Base-by-base conservation (phyloP, 2,113 vertebrate species). In the Hepsetus odoe region DNA sequence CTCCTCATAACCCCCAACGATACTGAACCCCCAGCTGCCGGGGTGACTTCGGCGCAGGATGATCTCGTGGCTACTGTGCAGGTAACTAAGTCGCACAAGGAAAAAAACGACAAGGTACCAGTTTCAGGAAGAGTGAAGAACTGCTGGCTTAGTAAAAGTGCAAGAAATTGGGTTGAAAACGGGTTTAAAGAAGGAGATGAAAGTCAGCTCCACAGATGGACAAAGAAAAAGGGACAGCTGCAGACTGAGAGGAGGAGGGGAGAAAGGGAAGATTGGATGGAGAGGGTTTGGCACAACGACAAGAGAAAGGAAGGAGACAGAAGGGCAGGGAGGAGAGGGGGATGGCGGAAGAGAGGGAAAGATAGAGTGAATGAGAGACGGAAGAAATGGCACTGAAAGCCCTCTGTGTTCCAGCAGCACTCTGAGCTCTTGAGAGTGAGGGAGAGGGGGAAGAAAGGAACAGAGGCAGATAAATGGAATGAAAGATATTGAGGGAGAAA, bases 11-110 rank as follows among this genome's bases (percentile, higher is more conserved):
- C 98, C 96, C 0, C 98, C 98, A 0, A 99, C 98, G 0, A 99
- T 99, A 85, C 98, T 99, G 86, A 99, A 99, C 69, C 98, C 98
- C 98, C 98, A 99, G 86, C 97, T 99, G 75, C 97, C 97, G 2
- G 96, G 89, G 84, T 94, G 95, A 90, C 93, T 99, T 82, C 98
- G 92, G 64, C 95, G 94, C 83, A 99, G 90, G 3, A 99, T 95
- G 1, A 99, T 96, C n/a, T 99, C 97, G 77, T 96, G 97, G 86
- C 94, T 97, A 83, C 96, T 97, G 70, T 97, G 95, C 38, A 99
- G 94, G 90, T 94, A 95, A 88, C 98, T 99, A 85, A 26, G 32
- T 38, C 44, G 65, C 71, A 80, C 26, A 42, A 44, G 8, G 30
- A 81, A 53, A 78, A 28, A 77, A 18, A 65, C 5, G n/a, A 28